Percentiles rank a stretch among this genome's conserved stretches.
Conservation (phyloP, 2,888 invertebrate species). For the Cryptus armator region DNA sequence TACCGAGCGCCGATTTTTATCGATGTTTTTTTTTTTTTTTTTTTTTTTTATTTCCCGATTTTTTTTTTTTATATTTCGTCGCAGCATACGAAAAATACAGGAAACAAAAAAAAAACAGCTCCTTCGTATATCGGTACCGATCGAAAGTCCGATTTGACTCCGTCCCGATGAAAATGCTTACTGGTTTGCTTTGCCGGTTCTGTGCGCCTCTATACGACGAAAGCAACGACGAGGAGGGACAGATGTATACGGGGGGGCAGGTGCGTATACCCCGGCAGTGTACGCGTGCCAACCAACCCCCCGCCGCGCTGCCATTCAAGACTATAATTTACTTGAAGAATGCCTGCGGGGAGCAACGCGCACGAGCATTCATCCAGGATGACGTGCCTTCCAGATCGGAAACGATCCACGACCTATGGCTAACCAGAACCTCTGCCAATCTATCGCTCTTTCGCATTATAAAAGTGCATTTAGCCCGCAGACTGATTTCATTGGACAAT, state of each 20-base stretch:
- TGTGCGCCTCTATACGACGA: constrained; percentile 58
- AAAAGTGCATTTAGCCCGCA: constrained; percentile 45
- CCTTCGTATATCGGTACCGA: not conserved
- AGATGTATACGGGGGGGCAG: constrained; percentile 84
- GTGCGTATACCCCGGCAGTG: constrained; percentile 79
- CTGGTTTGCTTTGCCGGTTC: constrained; percentile 18
- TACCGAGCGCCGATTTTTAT: too few species aligned
- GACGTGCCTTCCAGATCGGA: constrained; percentile 71
- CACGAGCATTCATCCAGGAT: constrained; percentile 79
- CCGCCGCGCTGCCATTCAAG: constrained; percentile 84
- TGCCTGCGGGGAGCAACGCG: constrained; percentile 74
- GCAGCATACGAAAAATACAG: too few species aligned
- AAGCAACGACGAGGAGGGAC: constrained; percentile 78
- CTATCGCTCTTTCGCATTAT: constrained; percentile 38
- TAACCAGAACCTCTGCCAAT: constrained; percentile 33
- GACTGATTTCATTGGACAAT: not conserved
- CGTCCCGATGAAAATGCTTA: constrained; percentile 62
- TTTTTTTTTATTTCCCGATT: too few species aligned
- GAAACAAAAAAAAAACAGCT: too few species aligned
- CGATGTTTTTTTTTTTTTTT: too few species aligned
- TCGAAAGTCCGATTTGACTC: constrained; percentile 66
- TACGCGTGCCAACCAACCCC: constrained; percentile 85
- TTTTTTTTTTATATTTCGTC: too few species aligned
- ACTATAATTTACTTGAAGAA: constrained; percentile 85
- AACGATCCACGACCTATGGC: constrained; percentile 54